A percentile compares a stretch with the other conserved stretches of the same genome.
Conservation (phyloP, 2,797 vertebrate genomes). For the Tiaroga cobitis region DNA sequence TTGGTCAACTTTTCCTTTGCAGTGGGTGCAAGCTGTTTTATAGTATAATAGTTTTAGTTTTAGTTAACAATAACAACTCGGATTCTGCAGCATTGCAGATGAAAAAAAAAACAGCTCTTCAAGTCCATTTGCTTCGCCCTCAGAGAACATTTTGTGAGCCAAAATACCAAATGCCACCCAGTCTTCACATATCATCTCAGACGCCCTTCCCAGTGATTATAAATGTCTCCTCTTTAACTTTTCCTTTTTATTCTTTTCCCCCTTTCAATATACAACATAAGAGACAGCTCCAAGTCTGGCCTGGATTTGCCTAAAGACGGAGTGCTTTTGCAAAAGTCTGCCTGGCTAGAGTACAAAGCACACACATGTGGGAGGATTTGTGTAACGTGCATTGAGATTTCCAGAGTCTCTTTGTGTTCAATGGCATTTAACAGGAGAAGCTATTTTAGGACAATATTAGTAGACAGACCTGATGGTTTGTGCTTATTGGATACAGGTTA, state of each 20-base stretch:
- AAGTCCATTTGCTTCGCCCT: conserved; percentile 6
- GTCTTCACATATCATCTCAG: conserved; percentile 37
- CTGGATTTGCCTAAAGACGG: conserved; percentile 49
- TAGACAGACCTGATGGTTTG: conserved; percentile 52
- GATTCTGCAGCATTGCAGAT: neutral
- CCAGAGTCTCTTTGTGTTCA: conserved; percentile 11
- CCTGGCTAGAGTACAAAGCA: conserved; percentile 73
- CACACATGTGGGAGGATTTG: conserved; percentile 54
- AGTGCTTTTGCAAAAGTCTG: conserved; percentile 65
- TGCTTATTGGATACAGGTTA: conserved; percentile 60
- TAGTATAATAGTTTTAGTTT: neutral
- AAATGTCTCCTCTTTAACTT: conserved; percentile 24
- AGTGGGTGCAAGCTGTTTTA: neutral
- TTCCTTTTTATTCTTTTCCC: conserved; percentile 7
- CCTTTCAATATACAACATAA: conserved; percentile 37
- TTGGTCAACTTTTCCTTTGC: neutral
- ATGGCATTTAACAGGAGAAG: neutral
- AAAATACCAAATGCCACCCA: conserved; percentile 15
- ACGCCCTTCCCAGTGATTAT: conserved; percentile 3
- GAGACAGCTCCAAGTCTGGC: conserved; percentile 53
- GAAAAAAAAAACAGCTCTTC: conserved; percentile 1
- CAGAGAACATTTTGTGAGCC: conserved; percentile 11
- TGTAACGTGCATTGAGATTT: conserved; percentile 43
- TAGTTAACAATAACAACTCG: neutral
- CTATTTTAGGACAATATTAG: conserved; percentile 54